Evolutionary conservation across 2,888 invertebrate genomes (phyloP).

Genomic region (Frankliniella intonsa): DNA sequence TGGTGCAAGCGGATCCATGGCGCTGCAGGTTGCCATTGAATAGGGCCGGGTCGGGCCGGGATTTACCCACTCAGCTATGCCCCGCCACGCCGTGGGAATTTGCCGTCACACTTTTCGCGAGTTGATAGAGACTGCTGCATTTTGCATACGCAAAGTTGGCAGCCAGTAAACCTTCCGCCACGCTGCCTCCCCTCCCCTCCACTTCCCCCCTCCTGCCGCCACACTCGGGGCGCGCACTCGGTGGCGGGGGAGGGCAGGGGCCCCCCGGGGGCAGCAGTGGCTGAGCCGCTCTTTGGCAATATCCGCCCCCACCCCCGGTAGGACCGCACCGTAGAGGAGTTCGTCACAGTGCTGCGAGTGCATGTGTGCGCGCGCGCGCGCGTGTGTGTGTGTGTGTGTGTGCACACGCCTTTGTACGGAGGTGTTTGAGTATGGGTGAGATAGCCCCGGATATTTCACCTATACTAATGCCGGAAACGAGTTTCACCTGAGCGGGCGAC

Average conservation of each 20-base stretch:
- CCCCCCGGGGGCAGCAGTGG: background rate
- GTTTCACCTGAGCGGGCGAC: too few species aligned
- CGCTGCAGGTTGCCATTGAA: background rate
- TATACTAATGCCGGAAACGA: too few species aligned
- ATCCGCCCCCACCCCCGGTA: background rate
- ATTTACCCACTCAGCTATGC: background rate
- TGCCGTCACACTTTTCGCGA: background rate
- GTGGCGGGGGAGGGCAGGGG: too few species aligned
- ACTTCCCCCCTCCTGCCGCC: background rate
- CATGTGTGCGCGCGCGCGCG: too few species aligned
- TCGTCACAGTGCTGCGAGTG: too few species aligned
- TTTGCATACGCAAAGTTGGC: conserved; percentile 7
- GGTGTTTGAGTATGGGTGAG: too few species aligned
- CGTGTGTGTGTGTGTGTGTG: too few species aligned
- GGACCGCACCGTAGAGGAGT: too few species aligned
- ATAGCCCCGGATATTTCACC: too few species aligned
- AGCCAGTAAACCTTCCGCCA: background rate
- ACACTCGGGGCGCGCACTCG: too few species aligned
- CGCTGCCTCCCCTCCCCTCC: background rate
- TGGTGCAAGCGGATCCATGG: too few species aligned
- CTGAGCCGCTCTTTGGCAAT: background rate
- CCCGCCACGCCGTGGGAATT: background rate
- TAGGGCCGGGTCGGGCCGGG: background rate
- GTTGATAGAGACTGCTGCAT: background rate
- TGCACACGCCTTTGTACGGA: too few species aligned